These are phyloP conservation scores for Sternarchorhynchus goeldii DNA, from an alignment of 2,797 vertebrate genomes.

Conservation along the genomic window DNA sequence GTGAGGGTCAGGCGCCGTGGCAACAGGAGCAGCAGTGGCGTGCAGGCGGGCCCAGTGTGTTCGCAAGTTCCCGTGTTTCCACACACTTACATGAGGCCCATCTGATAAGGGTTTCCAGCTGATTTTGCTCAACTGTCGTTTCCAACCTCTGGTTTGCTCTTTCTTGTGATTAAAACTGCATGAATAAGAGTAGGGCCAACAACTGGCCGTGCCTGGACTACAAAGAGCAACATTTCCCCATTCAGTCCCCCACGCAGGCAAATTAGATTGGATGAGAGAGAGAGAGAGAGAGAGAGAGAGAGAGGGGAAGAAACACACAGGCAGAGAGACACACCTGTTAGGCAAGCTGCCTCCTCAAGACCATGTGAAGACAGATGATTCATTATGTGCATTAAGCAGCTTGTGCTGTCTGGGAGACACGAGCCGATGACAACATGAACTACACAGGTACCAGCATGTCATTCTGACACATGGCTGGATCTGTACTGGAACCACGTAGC, in stretches of 20 bases:
- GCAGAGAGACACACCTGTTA: conserved; percentile 2
- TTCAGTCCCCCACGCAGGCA: neutral
- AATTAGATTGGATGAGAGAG: neutral
- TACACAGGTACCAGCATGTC: neutral
- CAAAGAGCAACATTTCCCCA: conserved; percentile 60
- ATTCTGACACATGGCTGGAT: neutral
- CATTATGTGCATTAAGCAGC: conserved; percentile 48
- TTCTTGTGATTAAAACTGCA: conserved; percentile 66
- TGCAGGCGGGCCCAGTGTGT: too few relatives aligned
- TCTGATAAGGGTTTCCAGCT: too few relatives aligned
- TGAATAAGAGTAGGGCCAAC: conserved; percentile 58
- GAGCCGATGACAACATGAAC: neutral
- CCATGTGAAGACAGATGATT: conserved; percentile 53
- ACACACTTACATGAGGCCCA: too few relatives aligned
- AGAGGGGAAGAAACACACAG: neutral
- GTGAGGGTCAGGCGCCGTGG: too few relatives aligned
- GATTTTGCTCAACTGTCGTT: too few relatives aligned
- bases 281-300: conserved; percentile 43
- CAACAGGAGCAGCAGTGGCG: neutral
- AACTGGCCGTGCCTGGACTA: conserved; percentile 69
- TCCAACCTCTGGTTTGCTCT: conserved; percentile 31
- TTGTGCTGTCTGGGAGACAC: neutral
- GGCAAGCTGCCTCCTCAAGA: conserved; percentile 2
- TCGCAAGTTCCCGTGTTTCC: too few relatives aligned
- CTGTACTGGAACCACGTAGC: neutral